These are phyloP conservation scores for Mus caroli DNA, from an alignment of 2,797 vertebrate species.

Conservation along the genomic window DNA sequence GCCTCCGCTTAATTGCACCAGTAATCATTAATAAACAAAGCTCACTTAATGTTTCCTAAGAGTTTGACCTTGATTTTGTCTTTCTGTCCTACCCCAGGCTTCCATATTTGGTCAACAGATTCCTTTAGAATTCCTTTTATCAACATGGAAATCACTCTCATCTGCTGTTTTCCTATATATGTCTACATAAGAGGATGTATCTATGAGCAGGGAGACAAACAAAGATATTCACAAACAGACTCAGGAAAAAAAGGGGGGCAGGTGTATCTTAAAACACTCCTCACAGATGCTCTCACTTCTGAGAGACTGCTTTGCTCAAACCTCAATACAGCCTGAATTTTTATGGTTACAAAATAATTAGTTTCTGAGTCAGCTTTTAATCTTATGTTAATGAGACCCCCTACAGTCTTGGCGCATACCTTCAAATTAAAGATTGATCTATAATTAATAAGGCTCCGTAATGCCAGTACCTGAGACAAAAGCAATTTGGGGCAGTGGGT, in stretches of 20 bases:
- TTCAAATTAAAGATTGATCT: constrained; percentile 87
- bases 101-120: constrained; percentile 40
- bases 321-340: constrained; percentile 73
- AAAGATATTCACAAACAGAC: constrained; percentile 37
- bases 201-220: constrained; percentile 12
- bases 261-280: constrained; percentile 61
- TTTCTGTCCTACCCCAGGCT: constrained; percentile 13
- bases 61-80: constrained; percentile 49
- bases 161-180: not conserved
- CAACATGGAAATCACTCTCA: constrained; percentile 12
- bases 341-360: constrained; percentile 84
- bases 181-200: not conserved
- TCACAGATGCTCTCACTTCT: not conserved
- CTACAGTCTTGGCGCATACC: constrained; percentile 83
- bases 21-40: constrained; percentile 68
- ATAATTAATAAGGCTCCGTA: constrained; percentile 86
- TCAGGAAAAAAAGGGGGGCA: not conserved
- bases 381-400: constrained; percentile 86
- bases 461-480: constrained; percentile 75
- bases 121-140: constrained; percentile 56
- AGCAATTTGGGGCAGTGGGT: constrained; percentile 66
- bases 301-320: constrained; percentile 63
- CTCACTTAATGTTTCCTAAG: constrained; percentile 36
- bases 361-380: constrained; percentile 84
- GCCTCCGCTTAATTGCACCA: constrained; percentile 44